Conservation (phyloP, 1,140 invertebrate genomes). For the Piezodorus guildinii region DNA sequence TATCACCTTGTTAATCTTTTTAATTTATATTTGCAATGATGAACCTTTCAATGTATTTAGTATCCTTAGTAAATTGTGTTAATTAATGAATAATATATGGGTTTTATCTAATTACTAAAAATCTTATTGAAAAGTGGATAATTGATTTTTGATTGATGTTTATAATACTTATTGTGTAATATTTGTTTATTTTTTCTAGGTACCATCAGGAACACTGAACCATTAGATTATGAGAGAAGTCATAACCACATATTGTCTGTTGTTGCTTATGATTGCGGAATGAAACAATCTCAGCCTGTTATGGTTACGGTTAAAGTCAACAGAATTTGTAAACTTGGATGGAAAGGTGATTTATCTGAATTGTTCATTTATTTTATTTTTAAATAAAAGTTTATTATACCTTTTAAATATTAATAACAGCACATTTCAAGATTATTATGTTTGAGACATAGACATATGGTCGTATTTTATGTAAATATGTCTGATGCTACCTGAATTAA, state of each 20-base stretch:
- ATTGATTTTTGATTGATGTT: not conserved
- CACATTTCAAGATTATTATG: too few relatives aligned
- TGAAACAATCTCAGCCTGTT: conserved; percentile 70
- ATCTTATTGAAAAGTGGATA: not conserved
- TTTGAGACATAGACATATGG: too few relatives aligned
- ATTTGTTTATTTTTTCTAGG: conserved; percentile 37
- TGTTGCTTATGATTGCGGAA: conserved; percentile 92
- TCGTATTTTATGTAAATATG: too few relatives aligned
- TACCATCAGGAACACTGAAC: conserved; percentile 80
- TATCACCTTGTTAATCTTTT: too few relatives aligned
- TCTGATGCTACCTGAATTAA: too few relatives aligned
- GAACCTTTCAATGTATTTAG: too few relatives aligned
- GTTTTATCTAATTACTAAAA: too few relatives aligned
- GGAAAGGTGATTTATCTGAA: conserved; percentile 53
- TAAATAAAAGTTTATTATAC: not conserved
- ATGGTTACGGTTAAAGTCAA: conserved; percentile 90
- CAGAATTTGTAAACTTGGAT: conserved; percentile 57
- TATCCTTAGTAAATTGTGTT: too few relatives aligned
- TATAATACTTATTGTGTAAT: not conserved
- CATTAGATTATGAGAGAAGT: conserved; percentile 77
- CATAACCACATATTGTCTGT: conserved; percentile 95
- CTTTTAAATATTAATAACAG: too few relatives aligned
- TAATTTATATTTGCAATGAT: too few relatives aligned
- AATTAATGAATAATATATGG: too few relatives aligned
- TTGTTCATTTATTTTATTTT: not conserved